Evolutionary conservation across 1,140 invertebrate species (phyloP).

Genomic region (Ridgeia piscesae): DNA sequence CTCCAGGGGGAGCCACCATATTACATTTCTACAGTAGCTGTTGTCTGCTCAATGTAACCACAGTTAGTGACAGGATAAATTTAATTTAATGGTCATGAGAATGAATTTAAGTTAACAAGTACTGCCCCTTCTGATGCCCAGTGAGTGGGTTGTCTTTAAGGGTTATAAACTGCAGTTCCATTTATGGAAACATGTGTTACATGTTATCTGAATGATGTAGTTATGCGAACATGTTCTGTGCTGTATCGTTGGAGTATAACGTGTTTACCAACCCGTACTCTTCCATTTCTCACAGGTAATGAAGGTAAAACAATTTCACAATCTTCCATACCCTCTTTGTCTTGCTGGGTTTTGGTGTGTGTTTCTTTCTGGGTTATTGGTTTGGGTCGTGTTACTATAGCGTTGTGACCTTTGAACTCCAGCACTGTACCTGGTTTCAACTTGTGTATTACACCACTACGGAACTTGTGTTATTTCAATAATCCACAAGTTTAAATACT

Average conservation of each 20-base stretch:
- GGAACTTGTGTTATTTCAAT: background rate
- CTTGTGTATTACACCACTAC: background rate
- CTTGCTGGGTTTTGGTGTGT: background rate
- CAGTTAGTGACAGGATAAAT: no score
- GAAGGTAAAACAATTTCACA: constrained; percentile 66
- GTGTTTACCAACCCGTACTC: background rate
- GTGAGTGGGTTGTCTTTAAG: no score
- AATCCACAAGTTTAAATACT: background rate
- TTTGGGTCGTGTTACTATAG: background rate
- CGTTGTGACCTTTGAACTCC: background rate
- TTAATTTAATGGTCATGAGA: no score
- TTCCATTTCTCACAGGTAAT: constrained; percentile 65
- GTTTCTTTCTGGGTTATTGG: background rate
- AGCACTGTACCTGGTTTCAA: background rate
- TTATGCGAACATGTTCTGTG: background rate
- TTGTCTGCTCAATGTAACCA: no score
- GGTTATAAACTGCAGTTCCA: background rate
- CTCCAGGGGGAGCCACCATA: no score
- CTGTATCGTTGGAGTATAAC: background rate
- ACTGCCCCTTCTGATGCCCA: no score
- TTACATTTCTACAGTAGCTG: no score
- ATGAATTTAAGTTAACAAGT: no score
- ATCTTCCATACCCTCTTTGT: background rate
- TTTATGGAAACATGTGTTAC: background rate
- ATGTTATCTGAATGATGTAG: background rate